Evolutionary conservation across 2,797 vertebrate genomes (phyloP).

Genomic region (Chelonia mydas): DNA sequence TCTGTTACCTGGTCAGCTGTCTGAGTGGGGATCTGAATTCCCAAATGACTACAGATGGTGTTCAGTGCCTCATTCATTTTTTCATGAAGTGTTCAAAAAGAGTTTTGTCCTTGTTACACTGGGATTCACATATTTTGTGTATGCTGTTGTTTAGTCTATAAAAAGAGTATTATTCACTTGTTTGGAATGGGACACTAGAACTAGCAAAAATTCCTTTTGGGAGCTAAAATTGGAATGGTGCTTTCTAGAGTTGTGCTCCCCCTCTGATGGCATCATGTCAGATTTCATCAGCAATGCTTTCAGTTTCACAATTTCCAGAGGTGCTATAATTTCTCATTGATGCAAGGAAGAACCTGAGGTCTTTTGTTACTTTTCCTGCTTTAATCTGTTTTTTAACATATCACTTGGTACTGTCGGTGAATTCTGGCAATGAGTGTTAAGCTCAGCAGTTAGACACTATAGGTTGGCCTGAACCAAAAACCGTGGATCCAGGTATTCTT

Average conservation of each 20-base stretch:
- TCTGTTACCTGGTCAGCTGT: not conserved
- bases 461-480: slow-evolving; percentile 43
- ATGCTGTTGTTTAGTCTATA: slow-evolving; percentile 55
- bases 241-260: slow-evolving; percentile 65
- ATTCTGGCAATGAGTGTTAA: slow-evolving; percentile 45
- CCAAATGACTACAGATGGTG: not conserved
- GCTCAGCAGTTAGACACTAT: not conserved
- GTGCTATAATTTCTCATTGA: slow-evolving; percentile 58
- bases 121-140: slow-evolving; percentile 6
- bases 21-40: not conserved
- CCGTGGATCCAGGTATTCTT: slow-evolving; percentile 29
- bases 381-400: slow-evolving; percentile 48
- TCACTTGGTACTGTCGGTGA: slow-evolving; percentile 61
- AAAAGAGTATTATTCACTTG: slow-evolving; percentile 65
- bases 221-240: slow-evolving; percentile 76
- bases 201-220: slow-evolving; percentile 57
- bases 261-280: slow-evolving; percentile 67
- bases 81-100: not conserved
- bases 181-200: slow-evolving; percentile 67
- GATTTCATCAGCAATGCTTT: slow-evolving; percentile 70
- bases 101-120: not conserved
- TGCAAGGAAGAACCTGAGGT: slow-evolving; percentile 60
- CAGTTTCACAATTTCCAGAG: slow-evolving; percentile 66
- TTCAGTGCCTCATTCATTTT: not conserved
- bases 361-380: slow-evolving; percentile 50